Conservation (phyloP, 2,797 vertebrate genomes). For the Pipistrellus pygmaeus region DNA sequence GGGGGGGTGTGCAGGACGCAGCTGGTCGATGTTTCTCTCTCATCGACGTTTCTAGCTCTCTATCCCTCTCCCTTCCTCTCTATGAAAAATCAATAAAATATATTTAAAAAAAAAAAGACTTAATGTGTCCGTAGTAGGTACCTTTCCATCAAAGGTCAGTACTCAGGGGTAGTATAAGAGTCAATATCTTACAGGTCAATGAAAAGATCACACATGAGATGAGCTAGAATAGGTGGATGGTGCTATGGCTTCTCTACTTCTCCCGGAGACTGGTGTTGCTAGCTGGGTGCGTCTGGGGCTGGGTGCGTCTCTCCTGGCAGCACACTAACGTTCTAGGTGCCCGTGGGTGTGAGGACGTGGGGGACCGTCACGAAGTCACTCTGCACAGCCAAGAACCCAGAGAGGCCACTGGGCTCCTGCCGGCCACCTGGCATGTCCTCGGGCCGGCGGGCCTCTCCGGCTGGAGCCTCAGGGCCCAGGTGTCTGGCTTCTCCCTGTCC, state of each 20-base stretch:
- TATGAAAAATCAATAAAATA: too few species aligned
- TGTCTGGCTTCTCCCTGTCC: background rate
- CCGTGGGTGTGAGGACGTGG: background rate
- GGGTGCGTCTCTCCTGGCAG: background rate
- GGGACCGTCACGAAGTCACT: background rate
- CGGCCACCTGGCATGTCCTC: background rate
- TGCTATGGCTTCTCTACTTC: background rate
- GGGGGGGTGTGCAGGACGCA: too few species aligned
- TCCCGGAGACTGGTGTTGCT: background rate
- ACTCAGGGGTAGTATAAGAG: background rate
- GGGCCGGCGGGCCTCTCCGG: background rate
- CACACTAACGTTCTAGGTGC: background rate
- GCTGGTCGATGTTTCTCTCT: too few species aligned
- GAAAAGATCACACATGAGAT: background rate
- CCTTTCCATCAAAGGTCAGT: background rate
- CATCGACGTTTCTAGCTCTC: too few species aligned
- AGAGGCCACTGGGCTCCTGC: background rate
- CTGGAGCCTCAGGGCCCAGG: background rate
- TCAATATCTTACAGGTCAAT: background rate
- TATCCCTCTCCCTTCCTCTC: too few species aligned
- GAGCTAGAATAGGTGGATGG: background rate
- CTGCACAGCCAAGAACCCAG: background rate
- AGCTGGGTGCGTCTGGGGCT: background rate
- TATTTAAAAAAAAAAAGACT: background rate
- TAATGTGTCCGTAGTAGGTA: background rate